Evolutionary conservation across 2,888 invertebrate genomes (phyloP).

Genomic region (Neuroscelio doddi): DNA sequence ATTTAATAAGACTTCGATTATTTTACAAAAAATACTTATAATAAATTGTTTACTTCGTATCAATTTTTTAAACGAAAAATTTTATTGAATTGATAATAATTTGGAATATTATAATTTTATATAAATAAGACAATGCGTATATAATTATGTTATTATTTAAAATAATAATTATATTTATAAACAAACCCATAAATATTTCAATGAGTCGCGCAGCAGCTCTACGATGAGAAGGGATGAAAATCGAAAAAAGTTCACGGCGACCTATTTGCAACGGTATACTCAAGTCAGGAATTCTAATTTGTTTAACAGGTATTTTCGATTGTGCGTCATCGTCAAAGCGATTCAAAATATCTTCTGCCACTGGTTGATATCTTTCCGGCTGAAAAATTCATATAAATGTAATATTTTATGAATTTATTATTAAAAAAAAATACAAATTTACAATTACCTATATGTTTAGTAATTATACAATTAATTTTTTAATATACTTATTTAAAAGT

Average conservation of each 20-base stretch:
- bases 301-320: constrained; percentile 74
- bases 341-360: constrained; percentile 75
- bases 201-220: constrained; percentile 81
- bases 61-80: not conserved
- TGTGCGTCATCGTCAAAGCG: constrained; percentile 75
- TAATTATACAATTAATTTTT: not conserved
- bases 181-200: constrained; percentile 78
- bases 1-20: not conserved
- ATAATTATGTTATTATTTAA: not conserved
- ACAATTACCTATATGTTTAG: not conserved
- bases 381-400: constrained; percentile 54
- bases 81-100: not conserved
- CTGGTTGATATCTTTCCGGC: constrained; percentile 75
- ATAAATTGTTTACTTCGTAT: too few species aligned
- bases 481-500: not conserved
- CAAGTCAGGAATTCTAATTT: constrained; percentile 79
- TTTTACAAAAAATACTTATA: not conserved
- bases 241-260: constrained; percentile 80
- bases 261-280: constrained; percentile 76
- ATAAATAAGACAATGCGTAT: not conserved
- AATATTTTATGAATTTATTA: not conserved
- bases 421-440: not conserved
- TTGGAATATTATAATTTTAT: not conserved
- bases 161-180: too few species aligned
- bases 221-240: constrained; percentile 83